These are phyloP conservation scores for Setophaga kirtlandii DNA, from an alignment of 2,113 vertebrate genomes.

Conservation along the genomic window DNA sequence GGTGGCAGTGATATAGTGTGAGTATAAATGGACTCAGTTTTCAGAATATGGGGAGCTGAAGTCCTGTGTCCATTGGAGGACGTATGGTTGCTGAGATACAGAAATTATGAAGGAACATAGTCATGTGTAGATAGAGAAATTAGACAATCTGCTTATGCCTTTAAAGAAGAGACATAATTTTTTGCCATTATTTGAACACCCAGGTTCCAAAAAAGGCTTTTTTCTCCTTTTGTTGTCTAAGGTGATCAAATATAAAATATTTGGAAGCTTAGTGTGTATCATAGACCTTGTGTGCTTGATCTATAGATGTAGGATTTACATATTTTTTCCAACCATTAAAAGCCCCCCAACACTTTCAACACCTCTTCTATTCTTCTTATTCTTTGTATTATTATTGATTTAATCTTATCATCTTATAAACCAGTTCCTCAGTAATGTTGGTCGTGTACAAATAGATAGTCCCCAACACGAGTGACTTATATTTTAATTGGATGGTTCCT, in stretches of 20 bases:
- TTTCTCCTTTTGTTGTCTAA: neutral
- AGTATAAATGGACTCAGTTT: neutral
- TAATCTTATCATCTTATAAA: neutral
- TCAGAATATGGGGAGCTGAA: neutral
- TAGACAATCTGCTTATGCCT: neutral
- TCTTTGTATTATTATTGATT: neutral
- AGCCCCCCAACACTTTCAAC: accelerated
- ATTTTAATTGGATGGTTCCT: neutral
- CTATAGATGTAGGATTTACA: accelerated
- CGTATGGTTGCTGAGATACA: neutral
- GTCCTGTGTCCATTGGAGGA: neutral
- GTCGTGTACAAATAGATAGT: neutral
- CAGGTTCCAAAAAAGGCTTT: neutral
- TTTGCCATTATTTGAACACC: neutral
- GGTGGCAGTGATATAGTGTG: neutral
- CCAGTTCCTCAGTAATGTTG: neutral
- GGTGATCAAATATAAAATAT: neutral
- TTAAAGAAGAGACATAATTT: neutral
- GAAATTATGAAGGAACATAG: neutral
- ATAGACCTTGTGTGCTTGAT: neutral
- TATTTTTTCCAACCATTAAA: neutral
- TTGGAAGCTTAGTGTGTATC: neutral
- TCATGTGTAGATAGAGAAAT: neutral
- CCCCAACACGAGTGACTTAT: neutral
- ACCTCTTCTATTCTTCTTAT: neutral